Base-by-base conservation (phyloP, 2,888 invertebrate genomes). In the Thymelicus sylvestris region DNA sequence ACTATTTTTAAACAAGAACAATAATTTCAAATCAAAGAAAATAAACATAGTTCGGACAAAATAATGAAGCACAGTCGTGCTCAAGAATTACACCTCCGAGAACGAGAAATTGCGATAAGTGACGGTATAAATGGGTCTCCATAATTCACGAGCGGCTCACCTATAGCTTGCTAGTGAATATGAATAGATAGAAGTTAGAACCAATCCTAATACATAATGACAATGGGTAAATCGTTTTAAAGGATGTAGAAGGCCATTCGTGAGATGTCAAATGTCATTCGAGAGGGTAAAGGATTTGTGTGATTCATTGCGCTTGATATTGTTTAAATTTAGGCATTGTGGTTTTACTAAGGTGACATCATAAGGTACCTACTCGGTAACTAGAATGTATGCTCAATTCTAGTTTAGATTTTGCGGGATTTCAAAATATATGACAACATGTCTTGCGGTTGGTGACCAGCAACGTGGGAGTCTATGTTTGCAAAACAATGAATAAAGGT, bases 101-200 rank as follows among this genome's bases (percentile, higher is more conserved):
- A 75, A 79, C 76, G 76, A 80, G 82, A 82, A 83, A 82, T 81
- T 83, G 82, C 82, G 78, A 78, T 78, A 85, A 80, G 78, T 78
- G 80, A 81, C 80, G 80, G 80, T 80, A 82, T 82, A 83, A 80
- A 82, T 77, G 79, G 75, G 74, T 73, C 81, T 91, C 87, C 89
- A 92, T 91, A 91, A 92, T 91, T 90, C 90, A 92, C 90, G 89
- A 91, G 85, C 77, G 79, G 79, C 82, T 85, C 83, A 83, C 85
- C 85, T 86, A 87, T 87, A 80, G 81, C 78, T 80, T 74, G 77
- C 77, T 79, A 79, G 79, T 72, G 74, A 61, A 67, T 75, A 76
- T 72, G 74, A 68, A 63, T 63, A 63, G 41, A 57, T 31, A 39
- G 61, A 41, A 44, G 10, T 44, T 10, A 44, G 10, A 50, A 24